These are phyloP conservation scores for Cosmia pyralina DNA, from an alignment of 2,888 invertebrate species.

Conservation along the genomic window DNA sequence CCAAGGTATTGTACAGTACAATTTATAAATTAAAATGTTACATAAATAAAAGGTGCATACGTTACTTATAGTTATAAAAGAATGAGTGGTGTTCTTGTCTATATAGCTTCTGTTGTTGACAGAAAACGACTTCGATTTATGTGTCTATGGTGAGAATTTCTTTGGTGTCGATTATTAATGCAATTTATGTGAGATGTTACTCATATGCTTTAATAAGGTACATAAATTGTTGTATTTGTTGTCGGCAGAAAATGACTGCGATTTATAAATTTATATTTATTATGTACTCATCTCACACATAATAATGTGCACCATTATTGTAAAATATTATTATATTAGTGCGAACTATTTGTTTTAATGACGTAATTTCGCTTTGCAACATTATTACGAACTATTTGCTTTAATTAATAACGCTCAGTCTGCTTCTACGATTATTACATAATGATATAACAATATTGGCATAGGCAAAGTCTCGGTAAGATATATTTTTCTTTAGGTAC, in stretches of 20 bases:
- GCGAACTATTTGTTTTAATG: not conserved
- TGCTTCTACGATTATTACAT: not conserved
- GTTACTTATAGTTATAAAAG: not conserved
- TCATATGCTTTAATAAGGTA: too few species aligned
- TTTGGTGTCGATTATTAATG: too few species aligned
- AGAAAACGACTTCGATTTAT: not conserved
- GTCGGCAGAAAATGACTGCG: not conserved
- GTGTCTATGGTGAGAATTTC: not conserved
- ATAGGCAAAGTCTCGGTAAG: not conserved
- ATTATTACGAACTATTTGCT: not conserved
- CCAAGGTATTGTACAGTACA: not conserved
- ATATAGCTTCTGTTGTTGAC: not conserved
- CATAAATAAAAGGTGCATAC: not conserved
- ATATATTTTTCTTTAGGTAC: not conserved
- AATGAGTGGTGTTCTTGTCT: not conserved
- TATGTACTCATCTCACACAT: too few species aligned
- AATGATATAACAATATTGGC: constrained; percentile 8
- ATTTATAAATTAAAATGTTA: not conserved
- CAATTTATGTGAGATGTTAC: too few species aligned
- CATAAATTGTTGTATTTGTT: too few species aligned
- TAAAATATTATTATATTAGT: constrained; percentile 25
- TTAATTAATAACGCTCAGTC: constrained; percentile 2
- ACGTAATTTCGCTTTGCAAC: not conserved
- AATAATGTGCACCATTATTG: too few species aligned
- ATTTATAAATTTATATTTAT: not conserved